Evolutionary conservation across 2,888 invertebrate species (phyloP).

Genomic region (Elegia similella): DNA sequence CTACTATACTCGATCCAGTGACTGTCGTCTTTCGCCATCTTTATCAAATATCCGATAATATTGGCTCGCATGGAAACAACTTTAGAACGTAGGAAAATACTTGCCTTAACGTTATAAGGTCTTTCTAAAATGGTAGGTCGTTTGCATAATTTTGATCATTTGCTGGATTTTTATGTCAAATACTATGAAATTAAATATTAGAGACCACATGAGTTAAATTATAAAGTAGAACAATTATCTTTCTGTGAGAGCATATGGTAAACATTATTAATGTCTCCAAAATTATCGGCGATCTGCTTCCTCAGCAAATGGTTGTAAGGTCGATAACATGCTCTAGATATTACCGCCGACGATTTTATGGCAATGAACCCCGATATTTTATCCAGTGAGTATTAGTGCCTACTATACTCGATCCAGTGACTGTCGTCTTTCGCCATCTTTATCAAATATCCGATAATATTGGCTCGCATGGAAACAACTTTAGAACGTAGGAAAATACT

Average conservation of each 20-base stretch:
- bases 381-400: conserved; percentile 32
- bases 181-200: no score
- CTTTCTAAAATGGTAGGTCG: conserved; percentile 23
- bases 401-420: no score
- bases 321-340: conserved; percentile 34
- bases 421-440: no score
- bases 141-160: conserved; percentile 15
- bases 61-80: conserved; percentile 48
- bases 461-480: no score
- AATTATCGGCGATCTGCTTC: conserved; percentile 61
- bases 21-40: conserved; percentile 64
- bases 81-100: conserved; percentile 50
- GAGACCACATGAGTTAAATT: no score
- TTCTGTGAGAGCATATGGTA: no score
- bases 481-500: conserved; percentile 42
- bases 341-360: conserved; percentile 57
- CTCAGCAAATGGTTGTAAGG: conserved; percentile 56
- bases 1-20: conserved; percentile 63
- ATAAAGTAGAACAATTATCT: no score
- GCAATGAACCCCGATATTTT: conserved; percentile 67
- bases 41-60: conserved; percentile 73
- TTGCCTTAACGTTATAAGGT: conserved; percentile 42
- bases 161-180: not conserved
- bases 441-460: no score
- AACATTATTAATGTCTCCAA: conserved; percentile 56